phyloP scores from a whole-genome alignment of 2,113 vertebrate genomes.

The Megatriorchis doriae region DNA sequence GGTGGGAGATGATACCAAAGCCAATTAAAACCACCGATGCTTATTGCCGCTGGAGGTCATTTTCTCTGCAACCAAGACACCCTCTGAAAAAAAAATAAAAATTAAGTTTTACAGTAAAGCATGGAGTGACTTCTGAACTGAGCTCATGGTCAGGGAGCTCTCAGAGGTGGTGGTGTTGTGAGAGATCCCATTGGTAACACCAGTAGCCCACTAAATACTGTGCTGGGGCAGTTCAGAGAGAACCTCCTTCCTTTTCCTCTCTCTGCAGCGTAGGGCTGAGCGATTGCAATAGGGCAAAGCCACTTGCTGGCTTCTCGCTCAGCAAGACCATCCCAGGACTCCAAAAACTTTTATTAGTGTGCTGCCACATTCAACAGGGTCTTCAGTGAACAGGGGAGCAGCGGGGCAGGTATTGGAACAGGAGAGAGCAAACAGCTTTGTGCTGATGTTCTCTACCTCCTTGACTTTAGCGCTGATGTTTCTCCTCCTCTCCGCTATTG shows the following conservation, averaged over 20 bases:
- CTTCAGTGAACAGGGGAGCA: rapidly evolving
- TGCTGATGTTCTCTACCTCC: background rate
- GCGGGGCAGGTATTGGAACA: rapidly evolving
- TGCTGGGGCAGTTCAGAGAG: background rate
- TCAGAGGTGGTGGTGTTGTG: background rate
- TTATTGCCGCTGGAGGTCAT: background rate
- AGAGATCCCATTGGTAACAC: background rate
- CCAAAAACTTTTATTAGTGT: no score
- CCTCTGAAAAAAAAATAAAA: background rate
- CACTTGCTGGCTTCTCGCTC: background rate
- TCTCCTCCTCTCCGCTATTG: background rate
- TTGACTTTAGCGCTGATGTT: rapidly evolving
- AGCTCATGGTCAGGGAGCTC: background rate
- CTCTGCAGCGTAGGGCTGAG: background rate
- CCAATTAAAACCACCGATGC: background rate
- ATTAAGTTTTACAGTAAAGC: background rate
- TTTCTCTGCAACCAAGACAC: background rate
- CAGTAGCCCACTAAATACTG: background rate
- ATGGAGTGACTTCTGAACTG: background rate
- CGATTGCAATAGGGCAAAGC: background rate
- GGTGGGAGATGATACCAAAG: background rate
- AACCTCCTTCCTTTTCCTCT: background rate
- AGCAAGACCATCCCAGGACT: background rate
- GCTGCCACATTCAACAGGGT: background rate
- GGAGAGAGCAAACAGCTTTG: background rate